phyloP scores from a whole-genome alignment of 2,113 vertebrate genomes.

The Grus americana region DNA sequence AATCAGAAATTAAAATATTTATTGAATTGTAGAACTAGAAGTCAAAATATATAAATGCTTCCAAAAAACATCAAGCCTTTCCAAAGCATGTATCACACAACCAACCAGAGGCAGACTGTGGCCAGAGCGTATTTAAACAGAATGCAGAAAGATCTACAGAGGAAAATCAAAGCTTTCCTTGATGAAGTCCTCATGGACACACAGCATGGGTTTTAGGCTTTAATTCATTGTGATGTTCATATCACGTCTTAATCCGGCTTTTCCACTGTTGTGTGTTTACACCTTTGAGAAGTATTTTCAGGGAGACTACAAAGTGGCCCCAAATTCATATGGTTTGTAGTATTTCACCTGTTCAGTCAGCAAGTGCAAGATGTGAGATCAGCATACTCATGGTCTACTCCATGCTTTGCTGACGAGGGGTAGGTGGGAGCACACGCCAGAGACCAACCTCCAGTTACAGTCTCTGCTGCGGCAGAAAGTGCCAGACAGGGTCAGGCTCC shows the following conservation, averaged over 20 bases:
- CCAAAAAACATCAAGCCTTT: neutral
- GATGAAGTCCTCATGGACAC: neutral
- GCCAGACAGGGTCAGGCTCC: neutral
- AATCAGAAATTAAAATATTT: conserved; percentile 20
- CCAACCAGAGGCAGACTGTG: neutral
- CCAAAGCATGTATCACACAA: neutral
- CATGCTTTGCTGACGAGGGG: rapidly evolving
- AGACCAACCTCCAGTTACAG: rapidly evolving
- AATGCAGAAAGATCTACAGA: neutral
- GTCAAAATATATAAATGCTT: neutral
- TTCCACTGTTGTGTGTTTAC: neutral
- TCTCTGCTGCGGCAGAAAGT: neutral
- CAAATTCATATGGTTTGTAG: neutral
- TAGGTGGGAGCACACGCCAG: rapidly evolving
- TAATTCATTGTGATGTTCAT: neutral
- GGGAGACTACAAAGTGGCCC: neutral
- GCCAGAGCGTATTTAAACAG: neutral
- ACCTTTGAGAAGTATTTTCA: neutral
- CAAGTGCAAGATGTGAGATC: neutral
- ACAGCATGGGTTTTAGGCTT: neutral
- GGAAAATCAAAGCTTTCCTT: neutral
- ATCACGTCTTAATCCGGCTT: neutral
- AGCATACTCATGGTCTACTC: neutral
- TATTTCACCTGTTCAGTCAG: neutral
- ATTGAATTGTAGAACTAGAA: neutral